Conservation (phyloP, 2,113 vertebrate genomes). For the Caretta caretta region DNA sequence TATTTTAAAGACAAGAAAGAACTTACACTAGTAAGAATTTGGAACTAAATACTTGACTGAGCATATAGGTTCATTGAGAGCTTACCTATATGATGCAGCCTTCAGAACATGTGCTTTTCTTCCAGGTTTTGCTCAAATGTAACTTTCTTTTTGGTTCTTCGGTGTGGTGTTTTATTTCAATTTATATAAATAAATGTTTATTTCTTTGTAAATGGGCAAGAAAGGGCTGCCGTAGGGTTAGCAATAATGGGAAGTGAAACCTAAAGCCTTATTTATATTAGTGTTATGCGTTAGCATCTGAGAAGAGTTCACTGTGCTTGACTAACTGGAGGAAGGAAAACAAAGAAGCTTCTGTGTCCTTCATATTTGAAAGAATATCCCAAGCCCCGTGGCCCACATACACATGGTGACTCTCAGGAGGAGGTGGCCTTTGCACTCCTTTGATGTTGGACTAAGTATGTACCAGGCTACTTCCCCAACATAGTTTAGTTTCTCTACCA, state of each 20-base stretch:
- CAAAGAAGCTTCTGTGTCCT: neutral
- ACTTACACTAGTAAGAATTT: accelerated
- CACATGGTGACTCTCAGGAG: accelerated
- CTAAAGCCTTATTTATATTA: neutral
- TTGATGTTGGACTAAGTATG: neutral
- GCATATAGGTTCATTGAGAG: neutral
- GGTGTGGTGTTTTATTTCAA: neutral
- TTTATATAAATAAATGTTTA: neutral
- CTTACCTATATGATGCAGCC: neutral
- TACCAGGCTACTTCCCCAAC: accelerated
- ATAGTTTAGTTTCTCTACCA: neutral
- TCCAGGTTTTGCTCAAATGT: neutral
- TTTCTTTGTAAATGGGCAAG: neutral
- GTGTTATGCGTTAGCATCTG: neutral
- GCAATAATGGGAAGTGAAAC: neutral
- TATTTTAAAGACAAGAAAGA: neutral
- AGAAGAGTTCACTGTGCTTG: neutral
- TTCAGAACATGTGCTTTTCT: accelerated
- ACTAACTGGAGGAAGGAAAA: neutral
- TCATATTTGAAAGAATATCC: neutral
- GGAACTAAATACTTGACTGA: neutral
- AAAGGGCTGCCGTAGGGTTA: neutral
- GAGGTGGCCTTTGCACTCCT: neutral
- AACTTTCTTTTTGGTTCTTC: neutral
- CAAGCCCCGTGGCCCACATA: neutral